Evolutionary conservation across 2,888 invertebrate genomes (phyloP).

Genomic region (Dyspetes luteomarginatus): DNA sequence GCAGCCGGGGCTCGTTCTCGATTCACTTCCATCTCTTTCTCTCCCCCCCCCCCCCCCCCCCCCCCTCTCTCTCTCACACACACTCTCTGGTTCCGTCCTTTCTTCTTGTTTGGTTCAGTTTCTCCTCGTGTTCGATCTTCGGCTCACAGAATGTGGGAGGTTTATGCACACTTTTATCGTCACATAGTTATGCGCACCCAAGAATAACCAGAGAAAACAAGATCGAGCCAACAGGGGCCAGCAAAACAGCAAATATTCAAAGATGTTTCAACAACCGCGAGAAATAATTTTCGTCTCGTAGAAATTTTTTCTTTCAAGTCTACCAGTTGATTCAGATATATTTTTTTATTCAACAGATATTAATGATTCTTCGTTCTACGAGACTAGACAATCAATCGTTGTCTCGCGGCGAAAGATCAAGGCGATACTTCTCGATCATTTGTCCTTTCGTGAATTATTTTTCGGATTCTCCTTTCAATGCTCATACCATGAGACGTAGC

Average conservation of each 20-base stretch:
- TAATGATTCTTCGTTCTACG: not conserved
- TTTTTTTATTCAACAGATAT: slow-evolving; percentile 7
- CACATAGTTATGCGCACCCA: slow-evolving; percentile 33
- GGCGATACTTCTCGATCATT: not conserved
- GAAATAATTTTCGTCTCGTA: not conserved
- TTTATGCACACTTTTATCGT: slow-evolving; percentile 52
- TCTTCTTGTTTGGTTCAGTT: slow-evolving; percentile 22
- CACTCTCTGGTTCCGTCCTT: not conserved
- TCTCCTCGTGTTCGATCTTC: slow-evolving; percentile 48
- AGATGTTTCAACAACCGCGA: not conserved
- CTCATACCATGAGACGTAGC: not conserved
- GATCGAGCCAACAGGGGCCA: not conserved
- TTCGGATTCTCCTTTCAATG: not conserved
- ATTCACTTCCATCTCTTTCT: slow-evolving; percentile 47
- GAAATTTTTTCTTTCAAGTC: not conserved
- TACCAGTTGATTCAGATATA: not conserved
- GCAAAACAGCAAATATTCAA: no score
- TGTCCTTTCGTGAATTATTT: not conserved
- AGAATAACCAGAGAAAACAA: slow-evolving; percentile 51
- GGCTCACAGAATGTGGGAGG: slow-evolving; percentile 56
- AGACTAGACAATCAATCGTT: slow-evolving; percentile 25
- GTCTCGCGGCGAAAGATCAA: slow-evolving; percentile 43
- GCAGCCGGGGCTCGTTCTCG: slow-evolving; percentile 59
- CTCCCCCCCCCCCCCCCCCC: not conserved
- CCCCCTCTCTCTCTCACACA: slow-evolving; percentile 23